Evolutionary conservation across 1,140 invertebrate genomes (phyloP).

Genomic region (Solenopsis invicta): DNA sequence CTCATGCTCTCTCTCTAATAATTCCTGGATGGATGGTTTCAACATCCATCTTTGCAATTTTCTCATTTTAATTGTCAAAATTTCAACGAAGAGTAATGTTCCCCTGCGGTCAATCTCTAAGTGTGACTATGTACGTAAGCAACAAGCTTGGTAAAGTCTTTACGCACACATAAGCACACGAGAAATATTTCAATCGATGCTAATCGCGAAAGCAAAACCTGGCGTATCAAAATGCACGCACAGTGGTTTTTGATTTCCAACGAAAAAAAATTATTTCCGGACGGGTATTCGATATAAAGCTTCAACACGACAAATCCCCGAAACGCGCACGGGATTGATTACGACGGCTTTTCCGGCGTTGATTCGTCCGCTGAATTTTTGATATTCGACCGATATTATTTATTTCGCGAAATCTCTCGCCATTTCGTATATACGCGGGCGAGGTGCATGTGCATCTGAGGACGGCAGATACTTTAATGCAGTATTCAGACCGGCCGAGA

Average conservation of each 20-base stretch:
- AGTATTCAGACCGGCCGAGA: slow-evolving; percentile 16
- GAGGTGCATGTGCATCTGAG: not conserved
- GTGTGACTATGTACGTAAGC: not conserved
- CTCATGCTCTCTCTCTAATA: not conserved
- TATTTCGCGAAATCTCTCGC: slow-evolving; percentile 40
- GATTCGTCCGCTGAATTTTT: slow-evolving; percentile 47
- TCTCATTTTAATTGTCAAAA: slow-evolving; percentile 9
- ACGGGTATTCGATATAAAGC: slow-evolving; percentile 1
- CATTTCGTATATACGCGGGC: not conserved
- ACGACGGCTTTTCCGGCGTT: slow-evolving; percentile 22
- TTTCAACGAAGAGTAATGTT: not conserved
- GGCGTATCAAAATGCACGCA: not conserved
- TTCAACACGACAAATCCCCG: slow-evolving; percentile 22
- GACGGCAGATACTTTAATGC: slow-evolving; percentile 21
- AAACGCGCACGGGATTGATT: slow-evolving; percentile 39
- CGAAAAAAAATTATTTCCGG: not conserved
- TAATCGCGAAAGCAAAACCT: not conserved
- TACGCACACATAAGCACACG: not conserved
- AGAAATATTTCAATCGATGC: slow-evolving; percentile 12
- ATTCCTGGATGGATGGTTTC: not conserved
- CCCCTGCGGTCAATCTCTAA: not conserved
- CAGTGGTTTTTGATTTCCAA: not conserved
- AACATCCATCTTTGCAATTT: not conserved
- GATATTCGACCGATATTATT: slow-evolving; percentile 28
- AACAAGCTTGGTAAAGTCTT: not conserved